Evolutionary conservation across 2,888 invertebrate species (phyloP), one percentile per base, ranked within the genome.

Genomic region (Euproctis similis): DNA sequence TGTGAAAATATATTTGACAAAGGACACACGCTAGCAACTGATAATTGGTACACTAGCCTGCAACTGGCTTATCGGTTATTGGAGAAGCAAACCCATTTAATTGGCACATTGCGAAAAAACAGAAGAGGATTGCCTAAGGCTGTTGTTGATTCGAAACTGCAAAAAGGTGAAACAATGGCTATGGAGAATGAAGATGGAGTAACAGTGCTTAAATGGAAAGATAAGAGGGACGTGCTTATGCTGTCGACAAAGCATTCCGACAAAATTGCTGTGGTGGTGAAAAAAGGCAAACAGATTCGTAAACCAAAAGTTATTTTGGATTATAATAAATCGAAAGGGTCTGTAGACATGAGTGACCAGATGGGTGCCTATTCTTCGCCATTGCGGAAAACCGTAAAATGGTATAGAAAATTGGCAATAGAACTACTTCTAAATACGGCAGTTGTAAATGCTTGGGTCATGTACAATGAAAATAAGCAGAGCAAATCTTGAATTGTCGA

Each of bases 341-440:
- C 49, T 24, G 43, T 58, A 17, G 49, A 55, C 30, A 26, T 53
- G 31, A 48, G 42, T 9, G 50, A 58, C 26, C 57, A 58, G 34
- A 45, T 49, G 44, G 27, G 39, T 17, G 24, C 37, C 9, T 41
- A 36, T 31, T 33, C 41, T 4, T 30, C 45, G 20, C 44, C 51
- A 17, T 35, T 56, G 14, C 35, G 53, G 30, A 54, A 50, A 42
- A 48, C 46, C 25, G 26, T 58, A 7, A 55, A 53, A 31, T 61
- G 56, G 58, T 57, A 53, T 34, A 41, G 31, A 27, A 59, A 58
- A 32, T 31, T 58, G 20, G 53, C 34, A 16, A 45, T 29, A 13
- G 24, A 29, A 12, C 14, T 29, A 50, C 22, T 53, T 17, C 30
- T 56, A 28, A 48, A 47, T 30, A 53, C 45, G 10, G 41, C 47